phyloP scores from a whole-genome alignment of 92 coral and sea anemone genomes.

The Epizoanthus scotinus region DNA sequence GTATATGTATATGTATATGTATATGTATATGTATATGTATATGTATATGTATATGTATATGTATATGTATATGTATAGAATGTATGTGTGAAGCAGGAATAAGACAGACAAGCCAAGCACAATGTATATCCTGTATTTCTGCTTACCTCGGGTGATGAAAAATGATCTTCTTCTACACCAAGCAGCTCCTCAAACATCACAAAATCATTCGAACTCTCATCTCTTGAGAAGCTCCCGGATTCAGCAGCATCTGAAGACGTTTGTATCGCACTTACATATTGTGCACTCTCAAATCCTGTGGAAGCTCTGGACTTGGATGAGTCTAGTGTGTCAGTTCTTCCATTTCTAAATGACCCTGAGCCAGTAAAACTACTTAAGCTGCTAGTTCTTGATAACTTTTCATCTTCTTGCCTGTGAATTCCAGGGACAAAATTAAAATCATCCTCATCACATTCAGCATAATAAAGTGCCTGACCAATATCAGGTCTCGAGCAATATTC shows the following conservation, averaged over 20 bases:
- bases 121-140: not conserved
- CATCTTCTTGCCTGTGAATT: conserved; percentile 74
- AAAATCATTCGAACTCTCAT: conserved; percentile 77
- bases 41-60: too few species aligned
- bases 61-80: not conserved
- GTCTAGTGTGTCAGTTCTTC: conserved; percentile 62
- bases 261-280: conserved; percentile 6
- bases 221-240: conserved; percentile 60
- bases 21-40: too few species aligned
- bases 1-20: too few species aligned
- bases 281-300: conserved; percentile 41
- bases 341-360: conserved; percentile 73
- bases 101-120: not conserved
- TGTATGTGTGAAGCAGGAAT: too few species aligned
- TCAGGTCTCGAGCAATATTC: conserved; percentile 24
- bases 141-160: conserved; percentile 95
- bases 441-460: conserved; percentile 65
- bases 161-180: conserved; percentile 92
- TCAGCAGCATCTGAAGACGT: conserved; percentile 46
- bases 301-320: conserved; percentile 49
- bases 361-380: conserved; percentile 76
- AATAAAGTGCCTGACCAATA: conserved; percentile 23
- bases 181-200: conserved; percentile 95
- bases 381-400: conserved; percentile 56
- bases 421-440: conserved; percentile 96